Percentiles rank a stretch among this genome's conserved stretches.
These are phyloP conservation scores for Hoplias malabaricus DNA, from an alignment of 2,113 vertebrate genomes.

Conservation along the genomic window DNA sequence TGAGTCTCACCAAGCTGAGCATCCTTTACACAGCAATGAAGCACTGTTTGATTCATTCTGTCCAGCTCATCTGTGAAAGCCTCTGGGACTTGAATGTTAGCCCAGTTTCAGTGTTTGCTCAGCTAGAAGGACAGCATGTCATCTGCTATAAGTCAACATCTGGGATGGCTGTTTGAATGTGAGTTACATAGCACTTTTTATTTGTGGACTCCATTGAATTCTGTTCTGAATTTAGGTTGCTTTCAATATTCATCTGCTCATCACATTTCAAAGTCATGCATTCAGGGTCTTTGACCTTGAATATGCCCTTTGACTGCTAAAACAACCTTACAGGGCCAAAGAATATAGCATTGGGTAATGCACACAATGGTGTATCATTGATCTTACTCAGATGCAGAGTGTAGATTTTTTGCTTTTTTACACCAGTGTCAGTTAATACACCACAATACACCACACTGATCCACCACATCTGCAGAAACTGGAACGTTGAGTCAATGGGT, in stretches of 20 bases:
- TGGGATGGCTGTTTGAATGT: background rate
- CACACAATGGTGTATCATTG: too few relatives aligned
- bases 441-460: too few relatives aligned
- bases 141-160: background rate
- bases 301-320: too few relatives aligned
- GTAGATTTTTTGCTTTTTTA: too few relatives aligned
- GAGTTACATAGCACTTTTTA: background rate
- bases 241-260: background rate
- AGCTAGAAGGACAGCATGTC: background rate
- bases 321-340: too few relatives aligned
- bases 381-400: too few relatives aligned
- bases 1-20: background rate
- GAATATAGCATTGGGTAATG: too few relatives aligned
- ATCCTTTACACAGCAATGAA: background rate
- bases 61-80: background rate
- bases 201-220: background rate
- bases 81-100: conserved; percentile 1
- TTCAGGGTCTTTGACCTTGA: too few relatives aligned
- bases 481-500: too few relatives aligned
- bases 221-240: background rate
- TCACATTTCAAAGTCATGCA: too few relatives aligned
- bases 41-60: background rate
- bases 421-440: too few relatives aligned
- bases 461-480: too few relatives aligned
- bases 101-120: conserved; percentile 11